phyloP scores from a whole-genome alignment of 2,113 vertebrate genomes.

The Amphilophus citrinellus region DNA sequence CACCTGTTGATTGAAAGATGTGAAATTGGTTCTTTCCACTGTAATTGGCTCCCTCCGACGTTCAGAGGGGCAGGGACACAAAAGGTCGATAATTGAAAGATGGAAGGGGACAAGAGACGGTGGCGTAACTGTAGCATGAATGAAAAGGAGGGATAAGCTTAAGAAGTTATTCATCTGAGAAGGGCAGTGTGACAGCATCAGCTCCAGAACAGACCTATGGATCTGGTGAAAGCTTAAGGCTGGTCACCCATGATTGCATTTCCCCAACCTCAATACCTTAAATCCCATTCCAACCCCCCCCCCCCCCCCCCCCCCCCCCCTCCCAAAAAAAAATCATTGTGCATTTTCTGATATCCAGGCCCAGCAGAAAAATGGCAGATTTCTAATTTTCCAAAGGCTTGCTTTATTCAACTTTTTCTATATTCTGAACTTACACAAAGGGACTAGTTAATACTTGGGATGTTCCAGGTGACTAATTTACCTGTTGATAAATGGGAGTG shows the following conservation, averaged over 20 bases:
- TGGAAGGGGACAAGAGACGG: constrained; percentile 7
- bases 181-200: constrained; percentile 68
- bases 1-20: constrained; percentile 70
- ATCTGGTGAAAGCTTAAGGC: constrained; percentile 43
- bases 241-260: constrained; percentile 44
- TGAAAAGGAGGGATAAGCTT: constrained; percentile 54
- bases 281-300: background rate
- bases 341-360: background rate
- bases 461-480: background rate
- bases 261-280: constrained; percentile 36
- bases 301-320: too few relatives aligned
- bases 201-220: constrained; percentile 36
- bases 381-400: constrained; percentile 19
- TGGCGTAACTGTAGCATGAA: constrained; percentile 10
- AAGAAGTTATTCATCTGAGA: constrained; percentile 60
- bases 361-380: background rate
- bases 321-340: background rate
- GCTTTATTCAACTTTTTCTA: background rate
- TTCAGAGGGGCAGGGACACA: constrained; percentile 4
- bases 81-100: constrained; percentile 25
- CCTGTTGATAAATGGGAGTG: background rate
- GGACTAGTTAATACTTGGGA: constrained; percentile 19
- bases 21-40: background rate
- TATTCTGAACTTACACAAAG: constrained; percentile 2
- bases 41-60: constrained; percentile 63